Base-by-base conservation (phyloP, 2,888 invertebrate genomes). In the Melolontha melolontha region DNA sequence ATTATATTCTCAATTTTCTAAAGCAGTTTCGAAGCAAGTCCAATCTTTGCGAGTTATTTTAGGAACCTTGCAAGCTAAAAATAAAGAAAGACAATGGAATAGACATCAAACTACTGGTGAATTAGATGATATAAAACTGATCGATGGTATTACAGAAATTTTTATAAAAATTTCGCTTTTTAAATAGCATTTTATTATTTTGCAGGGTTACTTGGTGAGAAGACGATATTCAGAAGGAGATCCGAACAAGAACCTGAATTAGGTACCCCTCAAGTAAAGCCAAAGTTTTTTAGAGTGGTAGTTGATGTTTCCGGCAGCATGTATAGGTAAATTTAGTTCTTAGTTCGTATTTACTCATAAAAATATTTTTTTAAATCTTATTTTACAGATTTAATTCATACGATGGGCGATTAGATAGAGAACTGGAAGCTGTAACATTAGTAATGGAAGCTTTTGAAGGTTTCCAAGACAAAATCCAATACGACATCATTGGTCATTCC, bases 241-340 rank as follows among this genome's bases (percentile, higher is more conserved):
- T 88, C 91, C 2, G 95, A 96, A 72, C 92, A 93, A 72, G 92
- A 94, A 77, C 96, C 97, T 0, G 96, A 96, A 80, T 86, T 93
- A 10, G 97, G 97, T 52, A 87, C 94, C 16, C 93, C 94, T 0
- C 94, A 94, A 71, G 88, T 92, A 72, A 93, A 92, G 78, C 96
- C 98, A 1, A 98, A 98, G 83, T 86, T 94, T 2, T 85, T 97
- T 49, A 88, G 93, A 66, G 85, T 97, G 0, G 91, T 97, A 0
- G 90, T 95, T 0, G 98, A 98, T 83, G 96, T 97, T 0, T 97
- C 96, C 1, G 98, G 97, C 2, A 96, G 96, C 73, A 98, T 98
- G 97, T 98, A 98, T 80, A 90, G 95, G 87, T 90, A 76, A 68
- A 12, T 65, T 47, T 27, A 40, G 7, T 42, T 54, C 5, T 29